phyloP scores from a whole-genome alignment of 2,888 invertebrate species.

The Antheraea yamamai region DNA sequence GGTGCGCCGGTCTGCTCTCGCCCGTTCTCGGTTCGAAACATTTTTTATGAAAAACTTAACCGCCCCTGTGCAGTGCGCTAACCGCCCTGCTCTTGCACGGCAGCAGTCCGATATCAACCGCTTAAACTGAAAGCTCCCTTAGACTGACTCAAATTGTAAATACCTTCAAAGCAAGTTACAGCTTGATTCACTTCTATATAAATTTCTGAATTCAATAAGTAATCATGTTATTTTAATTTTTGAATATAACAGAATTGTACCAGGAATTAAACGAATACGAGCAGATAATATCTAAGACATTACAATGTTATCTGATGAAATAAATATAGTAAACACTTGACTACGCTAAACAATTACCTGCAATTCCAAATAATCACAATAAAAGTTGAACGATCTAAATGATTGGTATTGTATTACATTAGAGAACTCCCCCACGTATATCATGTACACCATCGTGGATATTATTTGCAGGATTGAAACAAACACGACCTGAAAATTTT shows the following conservation, averaged over 20 bases:
- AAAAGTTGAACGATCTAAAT: constrained; percentile 62
- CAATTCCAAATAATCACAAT: constrained; percentile 60
- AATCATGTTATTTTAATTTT: not conserved
- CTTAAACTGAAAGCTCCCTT: too few species aligned
- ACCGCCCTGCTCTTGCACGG: too few species aligned
- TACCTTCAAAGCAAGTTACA: too few species aligned
- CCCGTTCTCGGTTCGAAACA: too few species aligned
- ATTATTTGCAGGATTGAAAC: constrained; percentile 57
- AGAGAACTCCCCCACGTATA: constrained; percentile 71
- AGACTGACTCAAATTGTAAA: too few species aligned
- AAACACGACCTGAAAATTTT: constrained; percentile 56
- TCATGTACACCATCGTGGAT: constrained; percentile 62
- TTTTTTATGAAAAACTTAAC: too few species aligned
- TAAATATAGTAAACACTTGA: not conserved
- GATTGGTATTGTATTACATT: constrained; percentile 68
- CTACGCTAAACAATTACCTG: constrained; percentile 44
- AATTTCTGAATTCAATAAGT: too few species aligned
- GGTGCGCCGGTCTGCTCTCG: too few species aligned
- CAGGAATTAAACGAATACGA: not conserved
- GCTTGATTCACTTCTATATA: too few species aligned
- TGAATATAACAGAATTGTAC: not conserved
- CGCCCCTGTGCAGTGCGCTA: too few species aligned
- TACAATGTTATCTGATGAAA: not conserved
- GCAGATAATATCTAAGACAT: not conserved
- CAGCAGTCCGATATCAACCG: too few species aligned